Percentiles rank a stretch among this genome's conserved stretches.
These are phyloP conservation scores for Xyrauchen texanus DNA, from an alignment of 2,113 vertebrate genomes.

Conservation along the genomic window DNA sequence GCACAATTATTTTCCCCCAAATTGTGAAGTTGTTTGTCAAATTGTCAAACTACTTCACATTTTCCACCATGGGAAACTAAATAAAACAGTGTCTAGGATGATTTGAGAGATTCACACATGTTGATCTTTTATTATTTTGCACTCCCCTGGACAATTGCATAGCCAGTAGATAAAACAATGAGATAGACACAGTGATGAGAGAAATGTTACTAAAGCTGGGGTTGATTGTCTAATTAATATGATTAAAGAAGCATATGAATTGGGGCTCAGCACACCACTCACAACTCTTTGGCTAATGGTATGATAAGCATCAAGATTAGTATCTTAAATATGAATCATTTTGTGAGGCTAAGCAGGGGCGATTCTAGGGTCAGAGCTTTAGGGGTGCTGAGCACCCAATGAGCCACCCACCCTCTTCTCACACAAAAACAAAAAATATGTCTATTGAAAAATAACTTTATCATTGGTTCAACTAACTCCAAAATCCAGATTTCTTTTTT, in stretches of 20 bases:
- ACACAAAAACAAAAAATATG: too few species aligned
- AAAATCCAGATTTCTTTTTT: too few species aligned
- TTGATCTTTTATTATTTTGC: constrained; percentile 78
- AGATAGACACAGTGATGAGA: constrained; percentile 45
- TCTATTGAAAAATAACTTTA: too few species aligned
- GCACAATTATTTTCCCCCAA: not conserved
- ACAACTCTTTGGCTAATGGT: constrained; percentile 16
- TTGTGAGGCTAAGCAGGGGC: too few species aligned
- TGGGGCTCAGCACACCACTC: not conserved
- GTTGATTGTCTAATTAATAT: constrained; percentile 64
- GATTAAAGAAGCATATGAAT: constrained; percentile 22
- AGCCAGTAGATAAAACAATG: constrained; percentile 58
- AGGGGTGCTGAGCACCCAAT: too few species aligned
- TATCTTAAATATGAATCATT: not conserved
- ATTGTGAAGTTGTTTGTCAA: constrained; percentile 8
- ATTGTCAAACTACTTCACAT: not conserved
- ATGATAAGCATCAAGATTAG: too few species aligned
- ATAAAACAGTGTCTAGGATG: constrained; percentile 71
- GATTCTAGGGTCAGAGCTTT: too few species aligned
- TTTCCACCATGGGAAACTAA: constrained; percentile 35
- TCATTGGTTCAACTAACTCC: too few species aligned
- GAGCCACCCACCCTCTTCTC: too few species aligned
- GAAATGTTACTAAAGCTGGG: constrained; percentile 58
- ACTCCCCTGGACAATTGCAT: constrained; percentile 60
- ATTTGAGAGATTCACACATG: constrained; percentile 66